Conservation (phyloP, 2,113 vertebrate species). For the Pangasianodon hypophthalmus region DNA sequence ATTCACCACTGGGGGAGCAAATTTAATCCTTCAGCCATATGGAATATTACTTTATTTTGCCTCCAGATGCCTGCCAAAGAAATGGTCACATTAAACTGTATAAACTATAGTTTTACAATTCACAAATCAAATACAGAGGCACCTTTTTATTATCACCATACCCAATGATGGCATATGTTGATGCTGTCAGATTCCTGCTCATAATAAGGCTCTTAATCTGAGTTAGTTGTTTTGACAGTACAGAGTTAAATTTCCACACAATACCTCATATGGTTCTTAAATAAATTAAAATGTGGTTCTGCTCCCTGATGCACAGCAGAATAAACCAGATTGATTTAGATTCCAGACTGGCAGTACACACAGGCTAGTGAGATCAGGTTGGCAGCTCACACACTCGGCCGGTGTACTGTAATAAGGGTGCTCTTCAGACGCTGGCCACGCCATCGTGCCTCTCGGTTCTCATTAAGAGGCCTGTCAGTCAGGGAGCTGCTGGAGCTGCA, state of each 20-base stretch:
- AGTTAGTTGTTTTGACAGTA: background rate
- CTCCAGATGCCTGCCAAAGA: no score
- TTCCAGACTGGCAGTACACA: conserved; percentile 17
- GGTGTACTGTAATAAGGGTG: conserved; percentile 28
- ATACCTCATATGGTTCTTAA: background rate
- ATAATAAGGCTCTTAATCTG: background rate
- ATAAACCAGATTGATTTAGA: conserved; percentile 12
- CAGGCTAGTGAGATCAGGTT: conserved; percentile 7
- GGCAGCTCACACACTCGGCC: conserved; percentile 29
- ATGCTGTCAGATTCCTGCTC: background rate
- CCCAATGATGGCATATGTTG: no score
- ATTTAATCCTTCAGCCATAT: conserved; percentile 24
- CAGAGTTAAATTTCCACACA: background rate
- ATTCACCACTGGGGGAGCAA: background rate
- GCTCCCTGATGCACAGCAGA: background rate
- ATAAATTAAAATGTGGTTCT: conserved; percentile 5
- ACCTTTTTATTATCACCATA: background rate
- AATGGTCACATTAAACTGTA: background rate
- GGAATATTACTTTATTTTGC: background rate
- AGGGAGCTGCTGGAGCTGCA: conserved; percentile 39
- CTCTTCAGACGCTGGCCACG: conserved; percentile 37
- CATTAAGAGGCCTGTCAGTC: conserved; percentile 54
- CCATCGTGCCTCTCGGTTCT: conserved; percentile 45
- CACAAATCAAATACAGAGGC: background rate
- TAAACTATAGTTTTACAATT: background rate